Evolutionary conservation across 2,888 invertebrate species (phyloP), one percentile per base, ranked within the genome.

Genomic region (Acanthoscelides obtectus): DNA sequence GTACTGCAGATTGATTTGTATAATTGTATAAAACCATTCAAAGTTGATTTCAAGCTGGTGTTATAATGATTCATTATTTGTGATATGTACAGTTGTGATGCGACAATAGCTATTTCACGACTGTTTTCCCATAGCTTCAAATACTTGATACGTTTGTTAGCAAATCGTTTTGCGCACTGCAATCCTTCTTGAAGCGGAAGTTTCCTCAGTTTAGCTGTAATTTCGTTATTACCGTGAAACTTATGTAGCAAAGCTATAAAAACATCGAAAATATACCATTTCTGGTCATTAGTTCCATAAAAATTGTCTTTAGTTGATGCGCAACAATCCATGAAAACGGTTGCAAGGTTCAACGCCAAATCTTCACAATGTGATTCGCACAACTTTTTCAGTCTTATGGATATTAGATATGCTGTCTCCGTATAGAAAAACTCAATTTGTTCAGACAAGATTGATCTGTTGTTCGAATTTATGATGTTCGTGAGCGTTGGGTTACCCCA

Each of bases 351-450:
- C 70, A 89, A 84, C 73, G 90, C 90, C 74, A 90, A 83, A 81
- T 89, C 89, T 84, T 89, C 89, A 83, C 89, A 90, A 77, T 88
- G 87, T 74, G 88, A 87, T 82, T 89, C 88, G 80, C 89, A 88
- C 74, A 90, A 84, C 80, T 88, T 88, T 79, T 88, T 88, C 77
- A 90, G 82, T 77, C 90, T 86, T 81, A 89, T 87, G 67, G 87
- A 86, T 75, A 90, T 85, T 78, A 89, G 83, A 81, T 88, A 87
- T 69, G 88, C 88, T 71, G 87, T 87, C 83, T 90, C 90, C 75
- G 85, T 84, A 77, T 86, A 86, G 76, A 89, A 88, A 81, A 88
- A 89, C 75, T 88, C 87, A 80, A 86, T 77, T 78, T 86, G 83
- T 79, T 83, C 79, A 25, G 79, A 76, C 12, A 6, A 45, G 68